A percentile compares a stretch with the other conserved stretches of the same genome.
phyloP scores from a whole-genome alignment of 2,113 vertebrate species.

The Benitochromis conjunctus region DNA sequence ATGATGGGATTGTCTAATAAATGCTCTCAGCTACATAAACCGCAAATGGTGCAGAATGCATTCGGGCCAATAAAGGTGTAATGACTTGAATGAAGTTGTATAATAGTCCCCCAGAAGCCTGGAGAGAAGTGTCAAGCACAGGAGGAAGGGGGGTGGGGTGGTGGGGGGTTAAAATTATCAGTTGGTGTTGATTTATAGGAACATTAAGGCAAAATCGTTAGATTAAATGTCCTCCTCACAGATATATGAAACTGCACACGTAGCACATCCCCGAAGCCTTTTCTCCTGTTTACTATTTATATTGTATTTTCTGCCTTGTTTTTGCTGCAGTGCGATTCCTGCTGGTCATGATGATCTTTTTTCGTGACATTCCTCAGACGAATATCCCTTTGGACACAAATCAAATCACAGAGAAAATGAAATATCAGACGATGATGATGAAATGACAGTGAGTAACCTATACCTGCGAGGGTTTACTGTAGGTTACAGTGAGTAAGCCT shows the following conservation, averaged over 20 bases:
- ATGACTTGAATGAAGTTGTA: background rate
- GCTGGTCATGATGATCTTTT: background rate
- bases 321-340: background rate
- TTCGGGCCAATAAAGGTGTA: background rate
- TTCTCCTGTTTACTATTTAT: background rate
- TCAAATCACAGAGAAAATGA: background rate
- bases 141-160: background rate
- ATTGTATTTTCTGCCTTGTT: background rate
- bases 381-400: background rate
- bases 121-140: background rate
- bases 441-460: background rate
- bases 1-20: background rate
- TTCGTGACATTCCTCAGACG: background rate
- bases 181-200: background rate
- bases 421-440: background rate
- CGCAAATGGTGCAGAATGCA: background rate
- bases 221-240: background rate
- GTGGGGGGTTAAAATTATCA: background rate
- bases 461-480: background rate
- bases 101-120: background rate
- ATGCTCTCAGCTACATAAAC: background rate
- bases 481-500: background rate
- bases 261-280: background rate
- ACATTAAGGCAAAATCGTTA: background rate
- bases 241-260: background rate